Conservation (phyloP, 2,113 vertebrate genomes). For the Cyanoramphus novaezelandiae region DNA sequence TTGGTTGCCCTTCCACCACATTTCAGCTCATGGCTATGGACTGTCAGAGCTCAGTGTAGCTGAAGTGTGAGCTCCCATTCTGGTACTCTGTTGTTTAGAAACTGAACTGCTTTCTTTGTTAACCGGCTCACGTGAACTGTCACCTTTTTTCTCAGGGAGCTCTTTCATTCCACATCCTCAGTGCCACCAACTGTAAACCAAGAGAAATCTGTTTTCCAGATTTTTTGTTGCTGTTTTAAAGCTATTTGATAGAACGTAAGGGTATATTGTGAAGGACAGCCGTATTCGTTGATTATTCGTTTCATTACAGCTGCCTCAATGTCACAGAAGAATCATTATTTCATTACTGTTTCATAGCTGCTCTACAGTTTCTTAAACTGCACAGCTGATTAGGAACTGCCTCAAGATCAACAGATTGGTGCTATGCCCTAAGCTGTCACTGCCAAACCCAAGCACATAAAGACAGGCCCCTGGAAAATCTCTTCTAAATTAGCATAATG, state of each 20-base stretch:
- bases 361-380: background rate
- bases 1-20: fast-evolving
- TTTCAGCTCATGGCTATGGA: background rate
- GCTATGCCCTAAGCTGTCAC: background rate
- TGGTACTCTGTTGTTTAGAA: background rate
- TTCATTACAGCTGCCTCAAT: background rate
- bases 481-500: background rate
- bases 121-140: background rate
- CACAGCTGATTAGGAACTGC: background rate
- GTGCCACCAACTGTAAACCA: background rate
- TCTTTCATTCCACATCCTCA: background rate
- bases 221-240: background rate
- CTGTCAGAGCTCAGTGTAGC: background rate
- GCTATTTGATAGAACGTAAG: background rate
- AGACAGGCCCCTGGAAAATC: background rate
- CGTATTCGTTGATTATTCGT: background rate
- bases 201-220: background rate
- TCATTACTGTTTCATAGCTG: background rate
- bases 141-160: background rate
- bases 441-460: background rate
- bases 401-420: background rate
- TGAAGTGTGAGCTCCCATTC: background rate
- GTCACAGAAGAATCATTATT: background rate
- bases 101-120: background rate
- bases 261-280: background rate